These are phyloP conservation scores for Melanerpes formicivorus DNA, from an alignment of 2,113 vertebrate genomes.

Conservation along the genomic window DNA sequence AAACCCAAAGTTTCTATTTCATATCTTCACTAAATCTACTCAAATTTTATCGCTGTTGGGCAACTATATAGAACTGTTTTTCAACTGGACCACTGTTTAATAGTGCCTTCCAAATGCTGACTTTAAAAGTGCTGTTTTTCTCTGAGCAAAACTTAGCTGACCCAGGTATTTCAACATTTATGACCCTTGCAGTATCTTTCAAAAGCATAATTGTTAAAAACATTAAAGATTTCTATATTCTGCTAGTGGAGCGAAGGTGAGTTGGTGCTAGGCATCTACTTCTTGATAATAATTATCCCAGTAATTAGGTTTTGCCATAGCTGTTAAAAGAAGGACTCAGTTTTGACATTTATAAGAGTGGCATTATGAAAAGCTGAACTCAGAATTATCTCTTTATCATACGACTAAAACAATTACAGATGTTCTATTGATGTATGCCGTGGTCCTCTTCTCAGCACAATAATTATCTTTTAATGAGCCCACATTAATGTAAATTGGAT, in stretches of 20 bases:
- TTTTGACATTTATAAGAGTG: conserved; percentile 73
- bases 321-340: conserved; percentile 59
- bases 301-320: conserved; percentile 71
- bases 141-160: neutral
- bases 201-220: conserved; percentile 25
- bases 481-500: conserved; percentile 91
- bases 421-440: conserved; percentile 68
- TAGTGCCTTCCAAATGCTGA: neutral
- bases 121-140: neutral
- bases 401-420: conserved; percentile 72
- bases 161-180: conserved; percentile 21
- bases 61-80: neutral
- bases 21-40: neutral
- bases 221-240: conserved; percentile 18
- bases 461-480: conserved; percentile 94
- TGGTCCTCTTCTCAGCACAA: conserved; percentile 64
- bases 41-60: neutral
- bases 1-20: neutral
- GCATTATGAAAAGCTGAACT: conserved; percentile 63
- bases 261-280: conserved; percentile 51
- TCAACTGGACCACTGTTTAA: neutral
- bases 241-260: conserved; percentile 29
- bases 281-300: conserved; percentile 70
- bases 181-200: neutral
- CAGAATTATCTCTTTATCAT: conserved; percentile 67